Conservation (phyloP, 2,888 invertebrate genomes). For the Gasteruption jaculator region DNA sequence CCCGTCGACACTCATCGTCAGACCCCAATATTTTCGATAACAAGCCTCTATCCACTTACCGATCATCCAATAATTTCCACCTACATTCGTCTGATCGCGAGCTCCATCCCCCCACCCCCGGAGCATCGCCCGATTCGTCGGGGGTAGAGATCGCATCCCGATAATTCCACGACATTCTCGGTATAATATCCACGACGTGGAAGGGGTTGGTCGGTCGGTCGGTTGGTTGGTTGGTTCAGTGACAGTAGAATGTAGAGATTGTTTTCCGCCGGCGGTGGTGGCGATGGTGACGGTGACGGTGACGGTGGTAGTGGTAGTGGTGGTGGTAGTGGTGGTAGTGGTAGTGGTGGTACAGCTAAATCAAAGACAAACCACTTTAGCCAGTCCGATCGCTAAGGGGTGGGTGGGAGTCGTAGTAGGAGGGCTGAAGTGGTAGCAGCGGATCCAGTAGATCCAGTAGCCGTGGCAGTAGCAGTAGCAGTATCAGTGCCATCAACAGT, state of each 20-base stretch:
- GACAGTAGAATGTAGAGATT: slow-evolving; percentile 15
- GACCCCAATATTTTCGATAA: too few species aligned
- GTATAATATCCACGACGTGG: background rate
- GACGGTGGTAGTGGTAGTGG: slow-evolving; percentile 19
- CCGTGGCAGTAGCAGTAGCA: slow-evolving; percentile 17
- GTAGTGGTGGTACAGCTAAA: slow-evolving; percentile 46
- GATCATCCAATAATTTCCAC: too few species aligned
- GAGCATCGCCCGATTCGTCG: too few species aligned
- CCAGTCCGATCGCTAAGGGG: slow-evolving; percentile 39
- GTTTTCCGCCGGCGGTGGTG: slow-evolving; percentile 22
- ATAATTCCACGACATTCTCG: too few species aligned
- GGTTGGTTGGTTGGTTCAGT: slow-evolving; percentile 1
- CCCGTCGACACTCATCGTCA: too few species aligned
- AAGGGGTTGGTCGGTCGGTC: background rate
- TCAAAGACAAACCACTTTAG: slow-evolving; percentile 51
- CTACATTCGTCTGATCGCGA: too few species aligned
- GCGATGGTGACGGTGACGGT: slow-evolving; percentile 16
- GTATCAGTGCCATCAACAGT: slow-evolving; percentile 36
- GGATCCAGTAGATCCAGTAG: slow-evolving; percentile 36
- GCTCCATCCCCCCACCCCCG: slow-evolving; percentile 7
- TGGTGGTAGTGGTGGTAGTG: slow-evolving; percentile 25
- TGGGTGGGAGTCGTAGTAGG: slow-evolving; percentile 18
- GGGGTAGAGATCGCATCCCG: background rate
- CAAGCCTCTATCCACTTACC: too few species aligned
- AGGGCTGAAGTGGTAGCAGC: slow-evolving; percentile 12